A percentile compares a stretch with the other conserved stretches of the same genome.
phyloP scores from a whole-genome alignment of 64 coral and sea anemone genomes.

The Montipora efflorescens region DNA sequence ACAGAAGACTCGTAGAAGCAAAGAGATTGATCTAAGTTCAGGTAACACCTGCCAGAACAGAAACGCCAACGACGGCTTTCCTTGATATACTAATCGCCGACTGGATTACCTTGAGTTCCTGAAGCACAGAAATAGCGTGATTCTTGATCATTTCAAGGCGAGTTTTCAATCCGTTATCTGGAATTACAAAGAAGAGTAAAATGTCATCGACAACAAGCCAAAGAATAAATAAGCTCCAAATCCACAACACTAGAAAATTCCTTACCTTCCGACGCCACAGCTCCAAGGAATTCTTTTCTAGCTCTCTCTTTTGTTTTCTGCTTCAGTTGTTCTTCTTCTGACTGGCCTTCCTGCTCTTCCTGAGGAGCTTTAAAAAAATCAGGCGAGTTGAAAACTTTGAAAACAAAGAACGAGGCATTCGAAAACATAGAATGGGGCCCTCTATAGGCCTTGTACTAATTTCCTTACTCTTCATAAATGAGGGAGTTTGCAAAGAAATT shows the following conservation, averaged over 20 bases:
- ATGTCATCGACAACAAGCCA: neutral
- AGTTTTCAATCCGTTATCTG: constrained; percentile 85
- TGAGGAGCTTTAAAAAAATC: constrained; percentile 55
- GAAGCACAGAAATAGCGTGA: constrained; percentile 84
- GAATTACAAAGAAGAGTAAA: neutral
- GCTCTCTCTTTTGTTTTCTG: constrained; percentile 85
- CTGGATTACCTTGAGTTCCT: constrained; percentile 86
- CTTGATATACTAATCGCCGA: neutral
- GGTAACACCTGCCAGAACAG: too few relatives aligned
- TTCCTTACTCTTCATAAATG: too few relatives aligned
- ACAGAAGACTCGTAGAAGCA: too few relatives aligned
- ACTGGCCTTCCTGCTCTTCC: constrained; percentile 81
- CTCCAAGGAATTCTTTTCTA: constrained; percentile 91
- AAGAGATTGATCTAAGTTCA: too few relatives aligned
- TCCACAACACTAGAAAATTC: neutral
- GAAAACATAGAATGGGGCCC: too few relatives aligned
- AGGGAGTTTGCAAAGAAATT: too few relatives aligned
- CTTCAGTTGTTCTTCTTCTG: constrained; percentile 93
- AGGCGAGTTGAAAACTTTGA: neutral
- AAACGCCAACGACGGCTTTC: too few relatives aligned
- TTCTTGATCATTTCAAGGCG: constrained; percentile 89
- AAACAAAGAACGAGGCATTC: neutral
- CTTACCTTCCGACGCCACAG: constrained; percentile 85
- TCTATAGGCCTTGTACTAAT: too few relatives aligned
- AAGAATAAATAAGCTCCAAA: neutral